Conservation (phyloP, 2,113 vertebrate species). For the Cephalopterus ornatus region DNA sequence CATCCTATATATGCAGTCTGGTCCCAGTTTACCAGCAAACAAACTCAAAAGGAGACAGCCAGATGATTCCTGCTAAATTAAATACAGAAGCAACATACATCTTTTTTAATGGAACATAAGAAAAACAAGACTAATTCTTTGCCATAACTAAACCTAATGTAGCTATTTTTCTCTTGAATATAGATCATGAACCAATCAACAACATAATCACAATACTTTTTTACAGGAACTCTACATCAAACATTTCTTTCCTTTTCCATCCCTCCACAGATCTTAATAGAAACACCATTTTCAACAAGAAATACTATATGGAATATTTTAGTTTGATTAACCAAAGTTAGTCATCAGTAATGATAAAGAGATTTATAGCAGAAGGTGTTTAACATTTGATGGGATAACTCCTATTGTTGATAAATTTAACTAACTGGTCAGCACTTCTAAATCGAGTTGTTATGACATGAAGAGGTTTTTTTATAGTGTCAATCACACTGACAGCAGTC, state of each 20-base stretch:
- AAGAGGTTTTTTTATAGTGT: background rate
- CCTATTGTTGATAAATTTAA: background rate
- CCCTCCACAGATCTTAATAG: background rate
- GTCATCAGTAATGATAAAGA: background rate
- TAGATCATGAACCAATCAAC: background rate
- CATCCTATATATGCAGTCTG: background rate
- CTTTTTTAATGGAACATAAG: background rate
- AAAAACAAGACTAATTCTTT: background rate
- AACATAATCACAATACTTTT: background rate
- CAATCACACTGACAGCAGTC: background rate
- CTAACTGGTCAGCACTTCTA: background rate
- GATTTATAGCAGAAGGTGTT: background rate
- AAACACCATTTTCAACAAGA: background rate
- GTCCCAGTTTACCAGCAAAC: background rate
- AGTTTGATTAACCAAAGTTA: background rate
- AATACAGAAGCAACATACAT: background rate
- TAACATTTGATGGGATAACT: background rate
- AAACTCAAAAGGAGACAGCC: background rate
- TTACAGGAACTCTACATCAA: background rate
- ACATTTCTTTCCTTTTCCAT: background rate
- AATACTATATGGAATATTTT: background rate
- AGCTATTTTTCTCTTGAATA: background rate
- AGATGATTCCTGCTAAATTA: background rate
- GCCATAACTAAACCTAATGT: background rate
- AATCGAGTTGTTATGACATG: background rate